Evolutionary conservation across 2,888 invertebrate species (phyloP).

Genomic region (Drosophila aldrichi): DNA sequence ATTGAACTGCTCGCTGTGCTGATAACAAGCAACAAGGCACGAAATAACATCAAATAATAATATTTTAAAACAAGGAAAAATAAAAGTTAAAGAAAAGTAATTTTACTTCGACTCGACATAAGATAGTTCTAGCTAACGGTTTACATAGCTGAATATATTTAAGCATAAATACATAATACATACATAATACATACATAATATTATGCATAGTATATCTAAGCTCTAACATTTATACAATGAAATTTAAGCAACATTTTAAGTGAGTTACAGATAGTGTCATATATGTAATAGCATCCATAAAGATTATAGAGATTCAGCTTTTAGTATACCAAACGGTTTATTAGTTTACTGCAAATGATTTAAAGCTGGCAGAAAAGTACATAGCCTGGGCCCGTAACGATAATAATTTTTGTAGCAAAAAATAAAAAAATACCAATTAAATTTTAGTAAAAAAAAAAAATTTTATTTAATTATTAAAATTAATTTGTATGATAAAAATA

Average conservation of each 20-base stretch:
- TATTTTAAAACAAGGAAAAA: too few relatives aligned
- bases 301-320: not conserved
- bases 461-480: too few relatives aligned
- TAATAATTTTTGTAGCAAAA: too few relatives aligned
- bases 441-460: too few relatives aligned
- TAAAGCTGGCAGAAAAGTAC: not conserved
- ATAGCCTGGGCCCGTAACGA: too few relatives aligned
- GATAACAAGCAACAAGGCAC: conserved; percentile 55
- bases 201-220: too few relatives aligned
- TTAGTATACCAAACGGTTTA: not conserved
- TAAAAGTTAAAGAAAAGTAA: conserved; percentile 47
- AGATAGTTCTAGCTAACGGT: conserved; percentile 47
- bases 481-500: too few relatives aligned
- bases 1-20: conserved; percentile 59
- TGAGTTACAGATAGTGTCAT: not conserved
- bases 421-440: too few relatives aligned
- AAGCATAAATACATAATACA: not conserved
- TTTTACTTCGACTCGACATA: conserved; percentile 56
- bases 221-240: not conserved
- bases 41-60: conserved; percentile 23
- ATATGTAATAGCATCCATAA: not conserved
- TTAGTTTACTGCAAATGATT: not conserved
- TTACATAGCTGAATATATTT: not conserved
- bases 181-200: not conserved
- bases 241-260: not conserved